These are phyloP conservation scores for Muntiacus reevesi DNA, from an alignment of 2,113 vertebrate species.

Conservation along the genomic window DNA sequence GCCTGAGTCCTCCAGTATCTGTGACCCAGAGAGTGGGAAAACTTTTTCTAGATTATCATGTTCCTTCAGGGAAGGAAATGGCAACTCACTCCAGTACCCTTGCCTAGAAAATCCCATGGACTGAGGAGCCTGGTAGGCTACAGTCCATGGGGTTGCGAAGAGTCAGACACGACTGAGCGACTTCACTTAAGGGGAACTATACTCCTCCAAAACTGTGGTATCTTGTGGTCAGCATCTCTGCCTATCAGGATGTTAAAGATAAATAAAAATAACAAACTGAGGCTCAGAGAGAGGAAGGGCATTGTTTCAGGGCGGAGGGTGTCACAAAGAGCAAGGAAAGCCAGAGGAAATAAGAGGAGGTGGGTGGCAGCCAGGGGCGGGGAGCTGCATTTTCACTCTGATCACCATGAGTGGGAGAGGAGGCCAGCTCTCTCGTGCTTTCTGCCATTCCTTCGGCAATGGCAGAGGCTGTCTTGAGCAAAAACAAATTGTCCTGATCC, in stretches of 20 bases:
- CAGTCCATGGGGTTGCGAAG: too few species aligned
- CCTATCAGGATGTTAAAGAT: background rate
- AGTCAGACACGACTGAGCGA: too few species aligned
- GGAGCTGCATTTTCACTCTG: background rate
- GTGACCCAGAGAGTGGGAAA: background rate
- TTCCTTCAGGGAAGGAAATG: background rate
- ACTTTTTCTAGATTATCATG: background rate
- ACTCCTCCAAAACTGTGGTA: too few species aligned
- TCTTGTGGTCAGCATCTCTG: background rate
- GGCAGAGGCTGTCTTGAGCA: background rate
- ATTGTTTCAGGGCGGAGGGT: background rate
- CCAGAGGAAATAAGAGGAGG: background rate
- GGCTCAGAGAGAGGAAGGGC: background rate
- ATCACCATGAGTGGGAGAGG: background rate
- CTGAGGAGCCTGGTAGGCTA: too few species aligned
- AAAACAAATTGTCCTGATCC: background rate
- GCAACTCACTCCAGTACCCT: too few species aligned
- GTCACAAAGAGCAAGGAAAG: background rate
- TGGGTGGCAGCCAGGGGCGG: rapidly evolving
- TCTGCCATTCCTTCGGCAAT: too few species aligned
- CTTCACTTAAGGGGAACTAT: background rate
- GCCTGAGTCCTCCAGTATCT: background rate
- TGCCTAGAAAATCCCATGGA: too few species aligned
- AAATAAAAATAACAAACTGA: background rate
- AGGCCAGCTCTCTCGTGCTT: background rate